These are phyloP conservation scores for Myiozetetes cayanensis DNA, from an alignment of 2,113 vertebrate genomes.

Conservation along the genomic window DNA sequence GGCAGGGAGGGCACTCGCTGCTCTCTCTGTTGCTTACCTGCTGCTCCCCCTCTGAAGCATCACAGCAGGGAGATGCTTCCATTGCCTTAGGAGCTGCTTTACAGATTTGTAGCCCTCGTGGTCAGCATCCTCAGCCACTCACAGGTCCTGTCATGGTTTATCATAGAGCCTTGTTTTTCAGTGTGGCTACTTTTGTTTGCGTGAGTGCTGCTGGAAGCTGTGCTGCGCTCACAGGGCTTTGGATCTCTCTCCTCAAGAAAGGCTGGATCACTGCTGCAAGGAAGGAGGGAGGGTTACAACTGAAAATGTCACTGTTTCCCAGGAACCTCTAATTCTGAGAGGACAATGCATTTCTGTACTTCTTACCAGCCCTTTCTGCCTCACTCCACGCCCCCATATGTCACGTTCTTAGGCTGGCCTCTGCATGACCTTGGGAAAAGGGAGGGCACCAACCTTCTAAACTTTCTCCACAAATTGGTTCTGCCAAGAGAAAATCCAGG, in stretches of 20 bases:
- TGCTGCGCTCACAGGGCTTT: background rate
- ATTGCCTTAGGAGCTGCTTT: background rate
- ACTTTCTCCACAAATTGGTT: background rate
- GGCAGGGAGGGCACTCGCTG: background rate
- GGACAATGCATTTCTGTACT: background rate
- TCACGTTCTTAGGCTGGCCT: background rate
- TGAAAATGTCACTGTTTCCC: background rate
- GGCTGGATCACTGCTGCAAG: background rate
- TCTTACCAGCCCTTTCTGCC: background rate
- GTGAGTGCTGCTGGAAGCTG: background rate
- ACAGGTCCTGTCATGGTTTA: background rate
- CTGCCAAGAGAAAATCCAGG: slow-evolving; percentile 8
- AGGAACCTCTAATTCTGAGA: background rate
- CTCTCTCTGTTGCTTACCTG: background rate
- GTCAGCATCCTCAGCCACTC: background rate
- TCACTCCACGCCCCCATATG: rapidly evolving
- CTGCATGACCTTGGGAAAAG: background rate
- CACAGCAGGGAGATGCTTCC: background rate
- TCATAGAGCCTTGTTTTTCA: background rate
- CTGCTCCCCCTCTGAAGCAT: background rate
- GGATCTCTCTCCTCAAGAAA: background rate
- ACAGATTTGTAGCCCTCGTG: background rate
- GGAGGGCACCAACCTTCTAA: background rate
- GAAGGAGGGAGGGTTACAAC: background rate
- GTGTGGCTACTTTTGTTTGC: background rate